phyloP scores from a whole-genome alignment of 2,113 vertebrate genomes.

The Lophotis ruficrista region DNA sequence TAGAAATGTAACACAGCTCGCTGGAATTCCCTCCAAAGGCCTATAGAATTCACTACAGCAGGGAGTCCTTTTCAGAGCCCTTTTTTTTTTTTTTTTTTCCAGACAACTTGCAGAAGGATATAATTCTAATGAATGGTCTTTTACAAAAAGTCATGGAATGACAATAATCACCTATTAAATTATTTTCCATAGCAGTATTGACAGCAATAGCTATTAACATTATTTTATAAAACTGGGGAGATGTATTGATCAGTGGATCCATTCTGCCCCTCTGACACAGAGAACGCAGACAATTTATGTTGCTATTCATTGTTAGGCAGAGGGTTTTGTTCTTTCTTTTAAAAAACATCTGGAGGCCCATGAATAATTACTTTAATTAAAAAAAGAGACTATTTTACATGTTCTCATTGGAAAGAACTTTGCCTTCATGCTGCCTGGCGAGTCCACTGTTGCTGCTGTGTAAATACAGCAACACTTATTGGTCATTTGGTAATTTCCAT shows the following conservation, averaged over 20 bases:
- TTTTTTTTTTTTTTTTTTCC: conserved; percentile 2
- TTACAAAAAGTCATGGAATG: background rate
- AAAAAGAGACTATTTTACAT: conserved; percentile 7
- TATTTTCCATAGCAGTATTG: conserved; percentile 35
- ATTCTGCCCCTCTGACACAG: background rate
- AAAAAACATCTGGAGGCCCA: background rate
- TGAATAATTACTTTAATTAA: conserved; percentile 42
- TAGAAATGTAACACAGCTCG: conserved; percentile 28
- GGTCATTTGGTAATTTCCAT: background rate
- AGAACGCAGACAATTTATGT: background rate
- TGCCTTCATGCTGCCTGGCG: background rate
- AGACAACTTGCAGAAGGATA: conserved; percentile 8
- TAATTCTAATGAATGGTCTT: conserved; percentile 15
- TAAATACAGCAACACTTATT: background rate
- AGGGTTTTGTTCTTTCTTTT: background rate
- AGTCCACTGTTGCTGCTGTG: background rate
- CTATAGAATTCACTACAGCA: conserved; percentile 45
- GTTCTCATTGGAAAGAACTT: background rate
- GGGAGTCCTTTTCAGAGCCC: conserved; percentile 35
- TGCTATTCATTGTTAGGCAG: background rate
- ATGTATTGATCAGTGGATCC: conserved; percentile 3
- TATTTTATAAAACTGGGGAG: conserved; percentile 8
- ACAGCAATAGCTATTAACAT: background rate
- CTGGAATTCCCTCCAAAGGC: conserved; percentile 27
- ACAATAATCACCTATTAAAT: conserved; percentile 38